phyloP scores from a whole-genome alignment of 1,140 invertebrate genomes.

The Zelostemma sp. region DNA sequence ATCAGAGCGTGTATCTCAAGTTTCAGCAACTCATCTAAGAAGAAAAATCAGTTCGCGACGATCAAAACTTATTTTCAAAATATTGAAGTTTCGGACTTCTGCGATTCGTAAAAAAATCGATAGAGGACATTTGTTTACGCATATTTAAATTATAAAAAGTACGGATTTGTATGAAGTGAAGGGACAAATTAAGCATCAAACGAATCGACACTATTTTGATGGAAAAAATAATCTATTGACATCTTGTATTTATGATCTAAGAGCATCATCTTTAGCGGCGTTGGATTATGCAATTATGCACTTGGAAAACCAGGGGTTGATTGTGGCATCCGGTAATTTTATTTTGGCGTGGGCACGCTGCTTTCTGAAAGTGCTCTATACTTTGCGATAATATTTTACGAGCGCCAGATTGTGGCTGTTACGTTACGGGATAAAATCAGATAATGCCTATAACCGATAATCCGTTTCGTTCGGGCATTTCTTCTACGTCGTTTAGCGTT shows the following conservation, averaged over 20 bases:
- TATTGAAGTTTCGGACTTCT: no score
- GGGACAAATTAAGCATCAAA: no score
- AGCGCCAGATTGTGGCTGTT: constrained; percentile 1
- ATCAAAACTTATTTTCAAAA: no score
- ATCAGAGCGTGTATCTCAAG: not conserved
- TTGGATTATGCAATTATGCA: constrained; percentile 6
- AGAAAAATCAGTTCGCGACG: no score
- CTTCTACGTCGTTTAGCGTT: not conserved
- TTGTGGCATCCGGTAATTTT: not conserved
- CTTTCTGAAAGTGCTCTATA: not conserved
- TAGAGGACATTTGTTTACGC: no score
- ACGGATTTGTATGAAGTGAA: no score
- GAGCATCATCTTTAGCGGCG: not conserved
- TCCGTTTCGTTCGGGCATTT: not conserved
- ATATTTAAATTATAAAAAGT: not conserved
- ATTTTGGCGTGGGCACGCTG: not conserved
- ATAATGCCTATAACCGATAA: constrained; percentile 2
- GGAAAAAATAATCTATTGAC: no score
- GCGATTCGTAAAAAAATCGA: not conserved
- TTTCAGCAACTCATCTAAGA: not conserved
- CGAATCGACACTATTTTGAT: no score
- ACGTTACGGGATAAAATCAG: not conserved
- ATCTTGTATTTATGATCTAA: not conserved
- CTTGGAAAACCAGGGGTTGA: not conserved
- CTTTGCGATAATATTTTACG: constrained; percentile 5